Conservation (phyloP, 2,113 vertebrate species). For the Asarcornis scutulata region DNA sequence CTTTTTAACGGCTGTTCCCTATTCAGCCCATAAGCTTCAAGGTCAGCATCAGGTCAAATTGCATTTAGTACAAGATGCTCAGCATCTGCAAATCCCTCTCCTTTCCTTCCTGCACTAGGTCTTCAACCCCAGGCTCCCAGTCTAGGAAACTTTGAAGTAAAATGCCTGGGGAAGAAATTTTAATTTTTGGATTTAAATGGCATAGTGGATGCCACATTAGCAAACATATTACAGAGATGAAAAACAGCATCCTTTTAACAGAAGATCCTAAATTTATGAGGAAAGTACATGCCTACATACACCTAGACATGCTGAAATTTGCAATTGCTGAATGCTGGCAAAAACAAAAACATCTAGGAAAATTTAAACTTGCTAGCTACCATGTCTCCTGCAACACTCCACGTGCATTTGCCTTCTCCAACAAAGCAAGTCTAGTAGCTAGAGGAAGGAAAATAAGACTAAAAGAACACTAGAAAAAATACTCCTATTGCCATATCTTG, state of each 20-base stretch:
- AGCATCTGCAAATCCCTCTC: neutral
- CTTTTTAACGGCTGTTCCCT: slow-evolving; percentile 8
- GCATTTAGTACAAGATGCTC: neutral
- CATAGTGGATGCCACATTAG: accelerated
- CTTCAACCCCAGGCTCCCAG: neutral
- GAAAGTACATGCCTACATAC: neutral
- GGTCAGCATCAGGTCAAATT: slow-evolving; percentile 1
- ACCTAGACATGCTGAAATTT: neutral
- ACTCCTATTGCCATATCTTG: neutral
- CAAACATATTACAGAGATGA: neutral
- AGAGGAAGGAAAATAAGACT: neutral
- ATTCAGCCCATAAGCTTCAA: slow-evolving; percentile 8
- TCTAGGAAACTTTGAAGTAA: neutral
- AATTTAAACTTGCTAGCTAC: neutral
- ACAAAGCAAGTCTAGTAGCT: neutral
- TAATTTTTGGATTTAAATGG: neutral
- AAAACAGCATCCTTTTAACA: neutral
- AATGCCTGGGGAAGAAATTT: neutral
- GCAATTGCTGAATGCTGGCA: neutral
- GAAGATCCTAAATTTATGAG: neutral
- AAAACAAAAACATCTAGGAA: neutral
- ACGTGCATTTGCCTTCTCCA: neutral
- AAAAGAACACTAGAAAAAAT: neutral
- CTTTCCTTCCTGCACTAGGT: no score
- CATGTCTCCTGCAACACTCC: neutral